Conservation (phyloP, 2,113 vertebrate species). For the Spizaetus ornatus region DNA sequence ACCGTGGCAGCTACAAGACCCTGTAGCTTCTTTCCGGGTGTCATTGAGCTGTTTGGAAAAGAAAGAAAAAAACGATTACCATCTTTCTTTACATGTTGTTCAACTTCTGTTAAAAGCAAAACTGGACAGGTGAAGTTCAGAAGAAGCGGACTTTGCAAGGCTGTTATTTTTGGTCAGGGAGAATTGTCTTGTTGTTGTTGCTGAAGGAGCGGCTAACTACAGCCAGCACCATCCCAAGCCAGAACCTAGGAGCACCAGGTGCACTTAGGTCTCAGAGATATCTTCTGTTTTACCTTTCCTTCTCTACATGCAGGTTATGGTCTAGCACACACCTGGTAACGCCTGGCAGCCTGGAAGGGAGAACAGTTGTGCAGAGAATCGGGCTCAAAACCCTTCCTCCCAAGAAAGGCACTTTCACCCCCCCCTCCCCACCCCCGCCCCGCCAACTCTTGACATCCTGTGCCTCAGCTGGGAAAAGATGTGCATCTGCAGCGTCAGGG, state of each 20-base stretch:
- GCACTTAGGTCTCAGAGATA: neutral
- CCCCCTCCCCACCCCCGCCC: rapidly evolving
- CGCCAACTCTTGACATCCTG: neutral
- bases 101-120: neutral
- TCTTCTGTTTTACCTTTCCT: neutral
- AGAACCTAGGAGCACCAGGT: neutral
- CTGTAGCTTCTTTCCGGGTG: conserved; percentile 63
- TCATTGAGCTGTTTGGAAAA: conserved; percentile 47
- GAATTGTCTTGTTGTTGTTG: neutral
- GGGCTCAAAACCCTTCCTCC: neutral
- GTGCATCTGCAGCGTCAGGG: neutral
- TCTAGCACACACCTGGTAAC: neutral
- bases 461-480: neutral
- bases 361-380: too few relatives aligned
- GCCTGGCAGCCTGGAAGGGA: neutral
- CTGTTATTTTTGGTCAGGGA: neutral
- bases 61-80: neutral
- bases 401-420: too few relatives aligned
- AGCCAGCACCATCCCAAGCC: neutral
- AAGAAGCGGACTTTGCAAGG: neutral
- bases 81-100: neutral
- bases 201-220: neutral
- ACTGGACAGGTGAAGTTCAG: conserved; percentile 12
- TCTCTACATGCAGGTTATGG: rapidly evolving
- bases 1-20: conserved; percentile 91